Conservation (phyloP, 1,140 invertebrate genomes). For the Augochlora pura region DNA sequence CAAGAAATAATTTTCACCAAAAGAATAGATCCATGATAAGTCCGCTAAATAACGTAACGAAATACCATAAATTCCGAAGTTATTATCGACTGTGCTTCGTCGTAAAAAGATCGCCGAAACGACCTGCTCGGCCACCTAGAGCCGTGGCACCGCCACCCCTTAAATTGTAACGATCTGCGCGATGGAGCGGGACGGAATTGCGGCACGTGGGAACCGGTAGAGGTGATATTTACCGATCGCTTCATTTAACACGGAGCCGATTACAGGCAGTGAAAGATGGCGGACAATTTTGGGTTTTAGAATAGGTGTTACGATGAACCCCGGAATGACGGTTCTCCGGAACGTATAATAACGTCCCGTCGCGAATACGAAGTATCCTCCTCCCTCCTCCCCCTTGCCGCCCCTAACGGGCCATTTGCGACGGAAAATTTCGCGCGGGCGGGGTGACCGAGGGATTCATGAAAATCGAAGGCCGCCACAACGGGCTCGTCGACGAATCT, state of each 20-base stretch:
- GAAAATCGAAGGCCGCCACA: conserved; percentile 44
- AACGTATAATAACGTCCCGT: neutral
- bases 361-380: conserved; percentile 15
- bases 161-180: too few species aligned
- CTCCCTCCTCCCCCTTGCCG: too few species aligned
- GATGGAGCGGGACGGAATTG: neutral
- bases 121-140: too few species aligned
- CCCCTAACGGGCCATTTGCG: conserved; percentile 47
- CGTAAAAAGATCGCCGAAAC: too few species aligned
- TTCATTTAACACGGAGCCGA: neutral
- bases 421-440: conserved; percentile 47
- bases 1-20: too few species aligned
- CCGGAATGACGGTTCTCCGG: neutral
- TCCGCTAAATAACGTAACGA: too few species aligned
- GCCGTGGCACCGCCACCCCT: too few species aligned
- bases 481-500: conserved; percentile 35
- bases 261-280: neutral
- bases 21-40: too few species aligned
- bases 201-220: neutral
- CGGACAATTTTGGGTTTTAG: conserved; percentile 19
- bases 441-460: conserved; percentile 39
- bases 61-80: too few species aligned
- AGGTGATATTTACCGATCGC: conserved; percentile 6
- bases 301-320: neutral
- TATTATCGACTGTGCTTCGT: too few species aligned